These are phyloP conservation scores for Sebastes glaucus DNA, from an alignment of 2,797 vertebrate species.

Conservation along the genomic window DNA sequence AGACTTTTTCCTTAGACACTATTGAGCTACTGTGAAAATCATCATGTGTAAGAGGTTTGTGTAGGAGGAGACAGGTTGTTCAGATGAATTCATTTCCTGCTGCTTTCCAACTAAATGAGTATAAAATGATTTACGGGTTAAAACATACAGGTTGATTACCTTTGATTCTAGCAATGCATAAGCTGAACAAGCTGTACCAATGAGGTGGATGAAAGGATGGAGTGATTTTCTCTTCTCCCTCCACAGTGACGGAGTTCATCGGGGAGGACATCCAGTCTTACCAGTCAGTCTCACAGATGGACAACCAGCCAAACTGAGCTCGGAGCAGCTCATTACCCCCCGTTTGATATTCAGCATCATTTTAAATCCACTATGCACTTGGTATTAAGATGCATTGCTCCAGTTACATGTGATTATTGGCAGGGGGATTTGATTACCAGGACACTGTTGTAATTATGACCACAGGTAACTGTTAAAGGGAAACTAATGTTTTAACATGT, in stretches of 20 bases:
- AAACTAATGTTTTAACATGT: constrained; percentile 80
- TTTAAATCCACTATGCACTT: constrained; percentile 58
- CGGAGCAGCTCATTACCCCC: constrained; percentile 22
- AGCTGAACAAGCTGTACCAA: neutral
- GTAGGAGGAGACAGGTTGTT: neutral
- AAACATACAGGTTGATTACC: neutral
- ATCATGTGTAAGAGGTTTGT: neutral
- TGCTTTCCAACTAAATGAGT: neutral
- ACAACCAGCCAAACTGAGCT: constrained; percentile 81
- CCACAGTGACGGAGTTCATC: constrained; percentile 92
- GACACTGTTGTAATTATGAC: constrained; percentile 73
- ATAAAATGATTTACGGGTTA: neutral
- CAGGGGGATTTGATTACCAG: constrained; percentile 41
- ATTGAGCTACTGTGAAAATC: neutral
- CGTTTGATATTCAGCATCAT: constrained; percentile 42
- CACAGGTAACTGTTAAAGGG: constrained; percentile 75
- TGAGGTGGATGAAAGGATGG: neutral
- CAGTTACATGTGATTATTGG: constrained; percentile 39
- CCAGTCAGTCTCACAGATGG: constrained; percentile 80
- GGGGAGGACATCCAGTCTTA: constrained; percentile 90
- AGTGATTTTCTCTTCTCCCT: constrained; percentile 26
- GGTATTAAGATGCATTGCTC: constrained; percentile 52
- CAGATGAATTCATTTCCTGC: neutral
- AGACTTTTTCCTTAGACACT: neutral
- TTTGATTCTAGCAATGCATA: neutral